A percentile compares a stretch with the other conserved stretches of the same genome.
Evolutionary conservation across 2,888 invertebrate species (phyloP).

Genomic region (Conops quadrifasciatus): DNA sequence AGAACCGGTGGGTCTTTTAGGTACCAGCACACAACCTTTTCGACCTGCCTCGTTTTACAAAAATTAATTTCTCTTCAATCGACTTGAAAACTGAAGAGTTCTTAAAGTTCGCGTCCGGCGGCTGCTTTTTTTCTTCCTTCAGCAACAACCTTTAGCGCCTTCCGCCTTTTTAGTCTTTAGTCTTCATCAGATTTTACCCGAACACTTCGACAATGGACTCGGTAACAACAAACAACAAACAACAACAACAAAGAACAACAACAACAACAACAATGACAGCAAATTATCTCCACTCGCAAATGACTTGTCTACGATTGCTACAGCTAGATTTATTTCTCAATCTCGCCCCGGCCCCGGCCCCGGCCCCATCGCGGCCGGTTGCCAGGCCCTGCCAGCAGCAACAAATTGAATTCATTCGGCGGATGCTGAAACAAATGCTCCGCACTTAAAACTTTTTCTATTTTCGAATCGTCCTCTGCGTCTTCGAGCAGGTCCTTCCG

Average conservation of each 20-base stretch:
- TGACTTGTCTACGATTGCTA: constrained; percentile 17
- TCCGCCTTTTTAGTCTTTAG: no score
- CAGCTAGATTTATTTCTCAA: constrained; percentile 31
- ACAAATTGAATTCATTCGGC: constrained; percentile 52
- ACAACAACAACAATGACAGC: constrained; percentile 10
- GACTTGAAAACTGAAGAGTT: no score
- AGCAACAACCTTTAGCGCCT: no score
- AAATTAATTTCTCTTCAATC: no score
- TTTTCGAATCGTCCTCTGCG: constrained; percentile 28
- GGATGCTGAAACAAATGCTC: constrained; percentile 35
- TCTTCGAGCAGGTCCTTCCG: constrained; percentile 19
- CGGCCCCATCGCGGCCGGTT: neutral
- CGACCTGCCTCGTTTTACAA: no score
- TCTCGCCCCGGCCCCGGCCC: neutral
- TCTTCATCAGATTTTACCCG: neutral
- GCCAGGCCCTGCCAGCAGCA: neutral
- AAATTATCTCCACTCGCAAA: constrained; percentile 22
- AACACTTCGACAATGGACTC: neutral
- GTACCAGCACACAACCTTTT: no score
- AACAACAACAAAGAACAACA: constrained; percentile 3
- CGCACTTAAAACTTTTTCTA: constrained; percentile 38
- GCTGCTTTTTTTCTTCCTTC: no score
- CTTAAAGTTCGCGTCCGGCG: no score
- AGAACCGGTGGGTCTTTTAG: no score
- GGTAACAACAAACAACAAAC: constrained; percentile 12